Conservation (phyloP, 2,888 invertebrate species). For the Alloscopus bannaensis region DNA sequence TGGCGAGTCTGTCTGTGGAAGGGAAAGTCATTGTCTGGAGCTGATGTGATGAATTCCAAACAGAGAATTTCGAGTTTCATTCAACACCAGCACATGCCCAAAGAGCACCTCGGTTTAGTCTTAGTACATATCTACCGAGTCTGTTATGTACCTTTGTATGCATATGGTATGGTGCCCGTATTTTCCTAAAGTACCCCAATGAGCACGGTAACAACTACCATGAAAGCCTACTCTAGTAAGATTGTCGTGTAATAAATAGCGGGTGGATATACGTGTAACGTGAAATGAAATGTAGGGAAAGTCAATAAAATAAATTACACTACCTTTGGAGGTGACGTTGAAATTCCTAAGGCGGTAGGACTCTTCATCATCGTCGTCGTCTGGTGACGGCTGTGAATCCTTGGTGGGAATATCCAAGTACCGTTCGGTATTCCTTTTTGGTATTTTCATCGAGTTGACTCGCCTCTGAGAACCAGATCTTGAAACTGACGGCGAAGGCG, state of each 20-base stretch:
- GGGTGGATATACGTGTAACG: not conserved
- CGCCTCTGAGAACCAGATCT: constrained; percentile 71
- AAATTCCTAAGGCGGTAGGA: constrained; percentile 94
- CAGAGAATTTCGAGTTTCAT: not conserved
- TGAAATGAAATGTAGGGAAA: no score
- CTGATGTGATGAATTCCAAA: constrained; percentile 1
- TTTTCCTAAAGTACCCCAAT: constrained; percentile 18
- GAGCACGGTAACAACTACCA: no score
- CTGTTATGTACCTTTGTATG: no score
- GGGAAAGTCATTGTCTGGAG: constrained; percentile 9
- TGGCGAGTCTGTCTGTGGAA: no score
- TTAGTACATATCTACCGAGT: no score
- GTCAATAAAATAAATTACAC: constrained; percentile 72
- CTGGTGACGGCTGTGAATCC: constrained; percentile 75
- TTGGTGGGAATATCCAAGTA: constrained; percentile 83
- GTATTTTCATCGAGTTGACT: constrained; percentile 71
- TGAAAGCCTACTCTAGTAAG: no score
- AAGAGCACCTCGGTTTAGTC: no score
- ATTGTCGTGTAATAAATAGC: not conserved
- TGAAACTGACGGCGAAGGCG: constrained; percentile 70
- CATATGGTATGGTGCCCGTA: no score
- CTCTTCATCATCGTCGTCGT: constrained; percentile 86
- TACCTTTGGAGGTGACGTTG: constrained; percentile 93
- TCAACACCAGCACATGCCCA: no score
- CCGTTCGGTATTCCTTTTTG: constrained; percentile 75